Percentiles rank a stretch among this genome's conserved stretches.
phyloP scores from a whole-genome alignment of 2,113 vertebrate species.

The Pedionomus torquatus region DNA sequence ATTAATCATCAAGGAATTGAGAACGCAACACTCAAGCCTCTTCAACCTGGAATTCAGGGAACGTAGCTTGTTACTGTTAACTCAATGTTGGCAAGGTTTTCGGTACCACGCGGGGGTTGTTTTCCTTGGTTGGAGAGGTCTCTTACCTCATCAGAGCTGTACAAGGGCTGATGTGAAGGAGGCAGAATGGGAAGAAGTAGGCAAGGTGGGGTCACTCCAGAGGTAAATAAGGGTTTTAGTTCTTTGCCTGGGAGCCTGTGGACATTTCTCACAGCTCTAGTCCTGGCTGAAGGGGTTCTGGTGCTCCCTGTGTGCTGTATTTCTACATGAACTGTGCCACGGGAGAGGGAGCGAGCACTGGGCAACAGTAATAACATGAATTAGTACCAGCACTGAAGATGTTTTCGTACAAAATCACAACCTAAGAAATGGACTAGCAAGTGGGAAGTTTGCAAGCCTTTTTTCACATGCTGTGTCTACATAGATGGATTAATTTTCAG shows the following conservation, averaged over 20 bases:
- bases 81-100: background rate
- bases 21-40: background rate
- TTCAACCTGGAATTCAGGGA: background rate
- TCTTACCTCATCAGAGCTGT: background rate
- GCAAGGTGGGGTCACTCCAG: background rate
- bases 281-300: background rate
- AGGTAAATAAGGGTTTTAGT: background rate
- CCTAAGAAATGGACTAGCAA: background rate
- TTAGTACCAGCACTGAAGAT: background rate
- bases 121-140: background rate
- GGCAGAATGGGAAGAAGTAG: background rate
- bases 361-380: accelerated
- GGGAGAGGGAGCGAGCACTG: background rate
- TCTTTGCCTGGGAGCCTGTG: background rate
- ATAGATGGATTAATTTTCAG: background rate
- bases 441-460: background rate
- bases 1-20: background rate
- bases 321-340: background rate
- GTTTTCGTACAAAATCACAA: background rate
- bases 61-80: background rate
- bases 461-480: background rate
- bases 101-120: background rate
- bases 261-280: background rate
- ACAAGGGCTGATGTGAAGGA: background rate
- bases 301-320: background rate